These are phyloP conservation scores for Hypselothyrea guttata DNA, from an alignment of 2,888 invertebrate species.

Conservation along the genomic window DNA sequence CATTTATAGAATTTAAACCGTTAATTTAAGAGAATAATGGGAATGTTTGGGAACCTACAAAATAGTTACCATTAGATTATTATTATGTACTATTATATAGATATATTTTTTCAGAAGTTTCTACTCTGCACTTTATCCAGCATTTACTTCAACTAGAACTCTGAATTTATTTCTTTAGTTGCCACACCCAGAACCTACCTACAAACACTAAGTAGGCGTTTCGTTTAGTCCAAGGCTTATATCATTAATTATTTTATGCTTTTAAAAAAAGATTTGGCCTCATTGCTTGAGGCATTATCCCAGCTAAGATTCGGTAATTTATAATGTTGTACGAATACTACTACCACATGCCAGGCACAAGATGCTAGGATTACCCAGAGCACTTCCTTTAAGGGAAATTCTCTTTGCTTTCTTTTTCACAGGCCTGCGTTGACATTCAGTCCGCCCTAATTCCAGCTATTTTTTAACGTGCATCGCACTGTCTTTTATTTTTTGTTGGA, in stretches of 20 bases:
- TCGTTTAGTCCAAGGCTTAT: conserved; percentile 30
- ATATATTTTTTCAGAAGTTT: neutral
- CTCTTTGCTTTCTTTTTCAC: conserved; percentile 58
- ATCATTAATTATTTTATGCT: conserved; percentile 48
- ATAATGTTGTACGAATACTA: conserved; percentile 52
- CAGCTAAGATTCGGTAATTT: conserved; percentile 65
- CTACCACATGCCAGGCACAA: conserved; percentile 68
- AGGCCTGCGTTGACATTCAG: conserved; percentile 51
- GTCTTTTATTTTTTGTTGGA: conserved; percentile 2
- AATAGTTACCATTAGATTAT: no score
- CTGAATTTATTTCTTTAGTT: neutral
- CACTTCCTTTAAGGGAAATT: conserved; percentile 31
- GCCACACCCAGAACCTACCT: conserved; percentile 21
- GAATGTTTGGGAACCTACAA: no score
- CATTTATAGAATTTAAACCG: no score
- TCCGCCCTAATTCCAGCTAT: conserved; percentile 58
- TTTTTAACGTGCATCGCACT: conserved; percentile 34
- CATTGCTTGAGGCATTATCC: conserved; percentile 43
- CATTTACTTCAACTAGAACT: no score
- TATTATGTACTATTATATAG: no score
- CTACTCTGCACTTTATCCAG: no score
- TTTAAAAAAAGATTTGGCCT: conserved; percentile 13
- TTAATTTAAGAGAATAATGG: no score
- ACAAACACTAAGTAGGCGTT: conserved; percentile 29
- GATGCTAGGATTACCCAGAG: conserved; percentile 49